Base-by-base conservation (phyloP, 2,113 vertebrate species). In the Chaetops frenatus region DNA sequence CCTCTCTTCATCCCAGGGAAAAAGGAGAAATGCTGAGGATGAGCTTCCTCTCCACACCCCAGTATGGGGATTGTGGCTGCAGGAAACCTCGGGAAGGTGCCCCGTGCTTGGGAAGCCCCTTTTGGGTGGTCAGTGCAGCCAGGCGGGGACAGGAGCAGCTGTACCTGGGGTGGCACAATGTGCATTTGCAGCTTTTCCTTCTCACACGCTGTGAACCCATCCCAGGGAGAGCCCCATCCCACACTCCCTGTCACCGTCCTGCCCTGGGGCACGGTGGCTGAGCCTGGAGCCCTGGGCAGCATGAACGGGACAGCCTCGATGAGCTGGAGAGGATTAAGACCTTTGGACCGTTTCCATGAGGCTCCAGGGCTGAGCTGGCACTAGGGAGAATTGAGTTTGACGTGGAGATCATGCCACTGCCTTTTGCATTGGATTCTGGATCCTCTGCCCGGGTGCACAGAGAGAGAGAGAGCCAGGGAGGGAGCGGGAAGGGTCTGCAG, bases 311-410 rank as follows among this genome's bases (percentile, higher is more conserved):
- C 64, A 44, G 29, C 64, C 76, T 12, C 3, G 2, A 29, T 50
- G 29, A 91, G 77, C 51, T 61, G 86, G 47, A 12, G 86, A 64
- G 91, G 80, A 92, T 94, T 91, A 40, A 94, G 77, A 92, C 80
- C 86, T 92, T 91, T 92, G 95, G 91, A 90, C 6, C 5, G 2
- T 70, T 94, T 90, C 91, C 91, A 78, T 62, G 80, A 94, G 64
- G 91, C 91, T 91, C 94, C 57, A 1, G 93, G 95, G 80, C 69
- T 96, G 83, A 91, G 83, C 69, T 94, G 89, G 91, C 86, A 48
- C 69, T 15, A 1, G 53, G 80, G 69, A 94, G 86, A 94, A 96
- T 95, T 64, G 88, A 91, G 83, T 89, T 86, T 96, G 94, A 95
- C 83, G 48, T 36, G 83, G 94, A 82, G 91, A 92, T 95, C n/a